Base-by-base conservation (phyloP, 2,113 vertebrate species). In the Malurus alboscapulatus region DNA sequence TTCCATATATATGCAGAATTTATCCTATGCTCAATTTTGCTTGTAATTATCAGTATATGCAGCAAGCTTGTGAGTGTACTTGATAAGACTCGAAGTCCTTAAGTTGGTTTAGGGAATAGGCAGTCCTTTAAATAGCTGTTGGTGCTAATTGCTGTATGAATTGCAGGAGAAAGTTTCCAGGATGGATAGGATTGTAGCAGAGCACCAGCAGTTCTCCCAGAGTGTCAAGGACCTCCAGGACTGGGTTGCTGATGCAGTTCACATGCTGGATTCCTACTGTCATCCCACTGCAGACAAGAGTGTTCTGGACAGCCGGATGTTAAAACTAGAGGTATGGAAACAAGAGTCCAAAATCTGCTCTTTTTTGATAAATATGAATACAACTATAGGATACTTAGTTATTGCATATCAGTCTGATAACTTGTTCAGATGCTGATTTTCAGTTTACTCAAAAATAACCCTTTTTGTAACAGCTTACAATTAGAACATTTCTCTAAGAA, bases 131-230 rank as follows among this genome's bases (percentile, higher is more conserved):
- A 74, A 54, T 26, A 45, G 32, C 25, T 86, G 6, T 38, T 80
- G 72, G 44, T 90, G 12, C 79, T 94, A 94, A 94, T 40, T 44
- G 54, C 71, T 81, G 9, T 96, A 21, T 97, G 85, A 44, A 84
- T 96, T 97, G 32, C 94, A 99, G 99, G 99, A 99, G 95, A 99
- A 99, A 91, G 97, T 98, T 94, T 99, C 98, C 36, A 98, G 98
- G 90, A 98, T 99, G 95, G 99, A 99, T 30, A 98, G 99, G 32
- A 98, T 98, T 0, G 99, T 99, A 3, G 97, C 98, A 5, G 99
- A 99, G 77, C 99, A 99, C 92, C 98, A 98, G 77, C 99, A 99
- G 91, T 99, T 99, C 97, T 98, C 98, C 6, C 98, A 98, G 7
- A 98, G 98, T 42, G 78, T 99, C 40, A 98, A 98, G 80, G 99